Evolutionary conservation across 2,888 invertebrate species (phyloP).

Genomic region (Chrysopilus asiliformis): DNA sequence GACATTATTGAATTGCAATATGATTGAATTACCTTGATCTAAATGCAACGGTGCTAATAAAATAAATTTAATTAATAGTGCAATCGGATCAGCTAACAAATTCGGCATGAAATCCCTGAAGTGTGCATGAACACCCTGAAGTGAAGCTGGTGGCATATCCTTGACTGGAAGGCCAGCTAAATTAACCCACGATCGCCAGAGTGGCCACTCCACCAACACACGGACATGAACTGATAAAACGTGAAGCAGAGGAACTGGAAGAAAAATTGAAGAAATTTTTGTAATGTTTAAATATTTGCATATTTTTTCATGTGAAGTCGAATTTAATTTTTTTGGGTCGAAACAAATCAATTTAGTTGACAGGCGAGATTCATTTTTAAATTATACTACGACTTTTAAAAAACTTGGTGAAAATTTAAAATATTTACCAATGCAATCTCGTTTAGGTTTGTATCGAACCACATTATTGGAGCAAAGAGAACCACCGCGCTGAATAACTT

Average conservation of each 20-base stretch:
- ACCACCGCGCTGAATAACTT: constrained; percentile 81
- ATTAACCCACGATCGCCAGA: constrained; percentile 39
- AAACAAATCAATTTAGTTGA: no score
- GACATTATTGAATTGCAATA: no score
- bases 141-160: constrained; percentile 28
- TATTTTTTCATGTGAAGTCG: background rate
- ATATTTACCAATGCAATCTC: constrained; percentile 61
- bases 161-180: constrained; percentile 31
- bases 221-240: constrained; percentile 78
- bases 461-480: constrained; percentile 46
- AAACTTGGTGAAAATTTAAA: background rate
- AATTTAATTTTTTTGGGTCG: no score
- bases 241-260: constrained; percentile 72
- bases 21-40: constrained; percentile 77
- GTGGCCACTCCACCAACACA: constrained; percentile 48
- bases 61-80: constrained; percentile 75
- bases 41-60: constrained; percentile 72
- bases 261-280: constrained; percentile 16
- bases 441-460: constrained; percentile 56
- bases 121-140: constrained; percentile 33
- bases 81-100: constrained; percentile 72
- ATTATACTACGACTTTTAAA: background rate
- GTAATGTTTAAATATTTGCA: background rate
- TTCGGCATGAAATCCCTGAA: constrained; percentile 52
- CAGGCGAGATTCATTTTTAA: background rate